A percentile compares a stretch with the other conserved stretches of the same genome.
These are phyloP conservation scores for Nesometra sesokonis DNA, from an alignment of 35 echinoderm and acorn worm genomes.

Conservation along the genomic window DNA sequence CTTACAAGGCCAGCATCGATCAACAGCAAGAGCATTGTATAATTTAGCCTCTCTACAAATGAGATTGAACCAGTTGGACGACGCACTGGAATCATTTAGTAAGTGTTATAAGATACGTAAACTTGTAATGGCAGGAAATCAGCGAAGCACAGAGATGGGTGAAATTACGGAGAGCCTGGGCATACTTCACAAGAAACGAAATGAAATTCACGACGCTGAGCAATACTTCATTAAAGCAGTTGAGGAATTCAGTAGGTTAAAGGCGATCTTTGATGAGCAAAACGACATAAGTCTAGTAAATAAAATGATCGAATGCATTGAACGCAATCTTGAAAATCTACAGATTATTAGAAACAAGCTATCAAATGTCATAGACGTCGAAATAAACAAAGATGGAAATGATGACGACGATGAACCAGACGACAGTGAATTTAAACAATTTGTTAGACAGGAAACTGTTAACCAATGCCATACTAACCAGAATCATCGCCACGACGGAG, in stretches of 20 bases:
- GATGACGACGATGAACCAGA: no score
- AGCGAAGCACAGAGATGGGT: background rate
- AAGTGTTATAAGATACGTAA: conserved; percentile 1
- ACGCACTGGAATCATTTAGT: background rate
- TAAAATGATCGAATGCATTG: background rate
- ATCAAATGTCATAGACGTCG: no score
- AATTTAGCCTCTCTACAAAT: background rate
- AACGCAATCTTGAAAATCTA: background rate
- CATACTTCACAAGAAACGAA: background rate
- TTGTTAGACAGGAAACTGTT: no score
- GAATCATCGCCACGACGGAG: no score
- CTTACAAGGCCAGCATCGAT: background rate
- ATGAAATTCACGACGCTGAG: background rate
- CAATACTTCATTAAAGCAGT: background rate
- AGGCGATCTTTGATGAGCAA: background rate
- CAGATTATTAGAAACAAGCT: background rate
- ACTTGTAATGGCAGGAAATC: background rate
- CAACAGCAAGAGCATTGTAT: background rate
- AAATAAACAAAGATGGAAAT: no score
- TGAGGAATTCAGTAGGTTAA: background rate
- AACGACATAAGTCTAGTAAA: background rate
- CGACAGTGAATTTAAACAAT: no score
- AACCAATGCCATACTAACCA: no score
- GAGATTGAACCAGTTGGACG: background rate
- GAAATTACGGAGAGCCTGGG: background rate